These are phyloP conservation scores for Mechanitis mazaeus DNA, from an alignment of 2,888 invertebrate species.

Conservation along the genomic window DNA sequence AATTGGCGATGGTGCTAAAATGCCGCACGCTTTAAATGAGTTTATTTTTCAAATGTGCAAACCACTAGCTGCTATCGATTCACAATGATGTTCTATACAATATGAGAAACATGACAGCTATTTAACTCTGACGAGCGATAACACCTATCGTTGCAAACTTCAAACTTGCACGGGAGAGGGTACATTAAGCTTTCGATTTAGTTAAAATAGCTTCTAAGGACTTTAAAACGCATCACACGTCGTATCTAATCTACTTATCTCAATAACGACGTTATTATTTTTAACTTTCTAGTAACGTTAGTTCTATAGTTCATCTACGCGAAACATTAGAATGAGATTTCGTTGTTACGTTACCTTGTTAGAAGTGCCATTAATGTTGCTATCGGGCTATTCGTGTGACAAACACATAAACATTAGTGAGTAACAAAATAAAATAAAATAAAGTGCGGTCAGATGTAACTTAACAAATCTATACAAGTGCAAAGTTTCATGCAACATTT, in stretches of 20 bases:
- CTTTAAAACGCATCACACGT: slow-evolving; percentile 17
- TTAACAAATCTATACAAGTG: slow-evolving; percentile 25
- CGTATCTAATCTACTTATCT: slow-evolving; percentile 22
- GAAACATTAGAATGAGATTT: slow-evolving; percentile 44
- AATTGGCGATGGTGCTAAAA: not conserved
- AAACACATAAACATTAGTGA: slow-evolving; percentile 78
- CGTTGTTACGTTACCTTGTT: slow-evolving; percentile 86
- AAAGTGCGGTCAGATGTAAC: slow-evolving; percentile 27
- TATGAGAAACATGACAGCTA: slow-evolving; percentile 9
- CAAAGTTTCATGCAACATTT: slow-evolving; percentile 26
- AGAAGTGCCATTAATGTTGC: slow-evolving; percentile 96
- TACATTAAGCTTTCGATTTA: slow-evolving; percentile 17
- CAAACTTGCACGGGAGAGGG: slow-evolving; percentile 17
- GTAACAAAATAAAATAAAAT: slow-evolving; percentile 37
- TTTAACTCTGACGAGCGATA: slow-evolving; percentile 7
- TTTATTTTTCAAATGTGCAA: slow-evolving; percentile 6
- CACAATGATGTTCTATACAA: slow-evolving; percentile 14
- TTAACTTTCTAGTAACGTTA: slow-evolving; percentile 18
- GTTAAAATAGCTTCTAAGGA: slow-evolving; percentile 16
- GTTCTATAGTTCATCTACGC: slow-evolving; percentile 42
- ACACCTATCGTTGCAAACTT: slow-evolving; percentile 10
- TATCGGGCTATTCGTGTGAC: slow-evolving; percentile 92
- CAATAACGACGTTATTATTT: slow-evolving; percentile 3
- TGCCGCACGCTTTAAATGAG: slow-evolving; percentile 8
- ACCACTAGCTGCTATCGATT: slow-evolving; percentile 15